A percentile compares a stretch with the other conserved stretches of the same genome.
Conservation (phyloP, 30 jellyfish, hydroid and myxozoan genomes). For the Hydractinia symbiolongicarpus region DNA sequence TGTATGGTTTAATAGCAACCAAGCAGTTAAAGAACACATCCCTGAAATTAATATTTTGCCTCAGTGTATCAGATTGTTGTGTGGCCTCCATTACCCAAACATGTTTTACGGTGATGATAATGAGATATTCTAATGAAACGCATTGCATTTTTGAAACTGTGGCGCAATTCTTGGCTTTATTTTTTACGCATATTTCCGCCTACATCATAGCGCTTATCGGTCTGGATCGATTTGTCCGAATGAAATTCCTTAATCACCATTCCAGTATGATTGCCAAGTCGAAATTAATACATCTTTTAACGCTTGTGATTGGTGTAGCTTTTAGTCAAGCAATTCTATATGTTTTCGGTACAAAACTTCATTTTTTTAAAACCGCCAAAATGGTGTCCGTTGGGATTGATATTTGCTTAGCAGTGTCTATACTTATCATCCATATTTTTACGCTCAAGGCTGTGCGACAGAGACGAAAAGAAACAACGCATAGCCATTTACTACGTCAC, state of each 20-base stretch:
- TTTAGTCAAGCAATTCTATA: neutral
- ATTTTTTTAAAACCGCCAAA: neutral
- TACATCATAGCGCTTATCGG: neutral
- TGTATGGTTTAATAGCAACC: neutral
- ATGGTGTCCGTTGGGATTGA: neutral
- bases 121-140: neutral
- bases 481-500: too few relatives aligned
- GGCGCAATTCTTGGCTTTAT: neutral
- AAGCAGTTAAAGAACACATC: neutral
- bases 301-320: neutral
- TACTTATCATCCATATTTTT: too few relatives aligned
- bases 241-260: neutral
- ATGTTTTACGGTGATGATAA: neutral
- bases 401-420: too few relatives aligned
- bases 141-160: neutral
- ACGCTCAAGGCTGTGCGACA: too few relatives aligned
- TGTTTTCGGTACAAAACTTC: neutral
- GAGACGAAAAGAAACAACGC: too few relatives aligned
- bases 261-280: neutral
- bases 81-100: neutral
- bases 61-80: slow-evolving; percentile 9
- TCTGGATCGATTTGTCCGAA: neutral
- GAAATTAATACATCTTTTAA: neutral
- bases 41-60: neutral
- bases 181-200: neutral